Evolutionary conservation across 2,797 vertebrate species (phyloP), one percentile per base, ranked within the genome.

Genomic region (Chaetodon trifasciatus): DNA sequence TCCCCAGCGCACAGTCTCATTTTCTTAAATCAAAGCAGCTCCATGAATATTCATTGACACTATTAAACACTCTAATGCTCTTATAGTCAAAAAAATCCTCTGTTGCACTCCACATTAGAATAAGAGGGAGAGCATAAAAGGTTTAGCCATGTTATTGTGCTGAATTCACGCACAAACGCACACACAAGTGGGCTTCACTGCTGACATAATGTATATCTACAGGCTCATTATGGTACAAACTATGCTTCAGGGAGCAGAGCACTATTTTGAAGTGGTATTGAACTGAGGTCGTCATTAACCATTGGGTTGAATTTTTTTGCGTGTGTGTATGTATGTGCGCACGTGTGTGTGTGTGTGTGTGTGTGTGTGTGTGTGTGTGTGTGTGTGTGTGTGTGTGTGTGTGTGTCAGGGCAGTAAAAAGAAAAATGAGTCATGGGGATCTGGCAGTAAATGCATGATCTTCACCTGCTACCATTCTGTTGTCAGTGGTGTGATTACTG

Each of bases 401-500:
- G 46, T 61, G 23, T 52, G 15, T 40, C 23, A 58, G 35, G 60
- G 47, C 39, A 55, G 19, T 28, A 40, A 60, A 66, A 23, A 40
- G 21, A 47, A 24, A 65, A 21, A 39, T 68, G 17, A 47, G 16
- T 55, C 15, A 53, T 70, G 37, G 49, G n/a, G 8, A 39, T 40
- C 40, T 53, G 66, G 68, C 55, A 66, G 64, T 24, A 74, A 83
- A 72, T 68, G 57, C 21, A 24, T 32, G 57, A 60, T 63, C 75
- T 78, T 68, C 74, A 69, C 50, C 69, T 70, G 71, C 65, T 75
- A 9, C 64, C 49, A 74, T 68, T 80, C 50, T 76, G 69, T 77
- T 66, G 68, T 84, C 74, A 87, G 68, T 62, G 17, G 49, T 40
- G 46, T 50, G 74, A 79, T 90, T 76, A 77, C 47, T 65, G 78